Conservation (phyloP, 2,888 invertebrate species). For the Yponomeuta plumbellus region DNA sequence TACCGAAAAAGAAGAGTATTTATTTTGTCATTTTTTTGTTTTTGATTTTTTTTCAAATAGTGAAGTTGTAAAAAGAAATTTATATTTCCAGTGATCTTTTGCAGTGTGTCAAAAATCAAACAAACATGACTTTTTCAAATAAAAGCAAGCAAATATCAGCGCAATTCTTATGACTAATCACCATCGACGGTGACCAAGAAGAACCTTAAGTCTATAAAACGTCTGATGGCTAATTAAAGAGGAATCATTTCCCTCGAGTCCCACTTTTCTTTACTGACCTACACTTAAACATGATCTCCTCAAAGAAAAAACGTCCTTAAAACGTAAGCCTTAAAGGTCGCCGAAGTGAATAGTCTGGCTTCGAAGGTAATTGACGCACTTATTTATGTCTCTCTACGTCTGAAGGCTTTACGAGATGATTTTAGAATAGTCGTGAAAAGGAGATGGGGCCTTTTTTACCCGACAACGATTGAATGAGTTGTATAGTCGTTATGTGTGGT, state of each 20-base stretch:
- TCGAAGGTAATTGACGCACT: slow-evolving; percentile 9
- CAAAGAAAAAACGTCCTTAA: neutral
- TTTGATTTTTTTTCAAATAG: too few species aligned
- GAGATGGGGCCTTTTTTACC: neutral
- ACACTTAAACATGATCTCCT: neutral
- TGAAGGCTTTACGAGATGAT: slow-evolving; percentile 11
- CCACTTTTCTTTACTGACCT: slow-evolving; percentile 9
- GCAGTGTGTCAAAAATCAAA: too few species aligned
- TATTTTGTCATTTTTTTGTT: too few species aligned
- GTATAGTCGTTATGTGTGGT: too few species aligned
- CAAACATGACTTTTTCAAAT: neutral
- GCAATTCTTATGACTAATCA: neutral
- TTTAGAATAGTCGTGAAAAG: neutral
- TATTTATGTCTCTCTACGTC: slow-evolving; percentile 3
- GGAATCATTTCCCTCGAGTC: neutral
- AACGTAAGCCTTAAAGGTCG: neutral
- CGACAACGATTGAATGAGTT: neutral
- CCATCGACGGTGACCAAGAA: neutral
- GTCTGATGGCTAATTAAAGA: neutral
- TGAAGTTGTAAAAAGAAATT: too few species aligned
- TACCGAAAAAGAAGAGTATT: too few species aligned
- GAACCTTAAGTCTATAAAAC: neutral
- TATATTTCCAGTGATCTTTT: too few species aligned
- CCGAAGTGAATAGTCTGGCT: neutral
- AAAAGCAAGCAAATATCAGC: neutral